Evolutionary conservation across 2,888 invertebrate genomes (phyloP).

Genomic region (Epirrhoe alternata): DNA sequence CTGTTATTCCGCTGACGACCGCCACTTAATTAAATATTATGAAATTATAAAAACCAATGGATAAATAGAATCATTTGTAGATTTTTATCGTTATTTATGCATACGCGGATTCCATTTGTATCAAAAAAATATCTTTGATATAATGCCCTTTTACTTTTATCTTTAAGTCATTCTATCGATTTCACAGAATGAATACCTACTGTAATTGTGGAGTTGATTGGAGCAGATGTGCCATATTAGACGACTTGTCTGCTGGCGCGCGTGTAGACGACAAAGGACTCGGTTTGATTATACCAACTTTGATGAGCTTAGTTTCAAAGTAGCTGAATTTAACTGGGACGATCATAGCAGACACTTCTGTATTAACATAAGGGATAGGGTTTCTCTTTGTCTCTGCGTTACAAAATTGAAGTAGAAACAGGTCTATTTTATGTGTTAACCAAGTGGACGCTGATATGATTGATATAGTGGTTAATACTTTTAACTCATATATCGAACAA

Average conservation of each 20-base stretch:
- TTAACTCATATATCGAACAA: constrained; percentile 19
- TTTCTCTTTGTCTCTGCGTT: constrained; percentile 15
- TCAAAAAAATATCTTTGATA: too few relatives aligned
- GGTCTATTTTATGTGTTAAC: too few relatives aligned
- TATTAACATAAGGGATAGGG: constrained; percentile 21
- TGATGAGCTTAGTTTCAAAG: constrained; percentile 43
- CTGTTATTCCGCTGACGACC: constrained; percentile 63
- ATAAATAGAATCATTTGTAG: constrained; percentile 17
- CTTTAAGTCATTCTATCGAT: not conserved
- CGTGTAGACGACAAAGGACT: constrained; percentile 43
- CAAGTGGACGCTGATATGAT: too few relatives aligned
- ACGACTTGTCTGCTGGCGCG: constrained; percentile 39
- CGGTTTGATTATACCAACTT: constrained; percentile 42
- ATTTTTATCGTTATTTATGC: not conserved
- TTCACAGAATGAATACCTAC: constrained; percentile 12
- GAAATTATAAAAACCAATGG: constrained; percentile 44
- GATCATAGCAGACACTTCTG: constrained; percentile 26
- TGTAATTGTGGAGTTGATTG: constrained; percentile 34
- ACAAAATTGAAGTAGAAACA: not conserved
- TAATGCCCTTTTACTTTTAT: too few relatives aligned
- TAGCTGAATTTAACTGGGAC: constrained; percentile 34
- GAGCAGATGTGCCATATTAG: constrained; percentile 34
- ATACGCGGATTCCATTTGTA: too few relatives aligned
- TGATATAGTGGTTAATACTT: too few relatives aligned
- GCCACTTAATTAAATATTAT: constrained; percentile 62